These are phyloP conservation scores for Rhyzopertha dominica DNA, from an alignment of 1,140 invertebrate genomes.

Conservation along the genomic window DNA sequence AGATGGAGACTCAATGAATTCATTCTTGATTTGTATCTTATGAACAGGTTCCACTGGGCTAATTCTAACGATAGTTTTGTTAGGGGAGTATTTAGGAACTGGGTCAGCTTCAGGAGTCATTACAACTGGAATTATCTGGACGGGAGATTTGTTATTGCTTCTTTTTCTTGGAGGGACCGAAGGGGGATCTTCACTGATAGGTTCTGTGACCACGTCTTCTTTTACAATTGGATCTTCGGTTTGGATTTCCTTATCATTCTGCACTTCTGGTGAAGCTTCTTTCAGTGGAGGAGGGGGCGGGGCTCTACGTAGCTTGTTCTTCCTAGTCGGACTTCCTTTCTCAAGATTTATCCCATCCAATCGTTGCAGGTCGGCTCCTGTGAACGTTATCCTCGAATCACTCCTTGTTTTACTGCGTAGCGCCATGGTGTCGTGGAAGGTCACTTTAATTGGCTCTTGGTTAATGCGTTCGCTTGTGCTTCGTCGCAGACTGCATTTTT, in stretches of 20 bases:
- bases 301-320: constrained; percentile 43
- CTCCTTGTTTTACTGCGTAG: constrained; percentile 58
- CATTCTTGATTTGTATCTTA: constrained; percentile 54
- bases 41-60: constrained; percentile 48
- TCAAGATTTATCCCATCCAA: constrained; percentile 47
- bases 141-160: constrained; percentile 35
- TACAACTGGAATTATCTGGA: constrained; percentile 18
- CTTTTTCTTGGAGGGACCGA: constrained; percentile 38
- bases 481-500: constrained; percentile 43
- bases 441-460: constrained; percentile 41
- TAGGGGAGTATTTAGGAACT: constrained; percentile 18
- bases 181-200: constrained; percentile 21
- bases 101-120: constrained; percentile 12
- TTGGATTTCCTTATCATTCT: neutral
- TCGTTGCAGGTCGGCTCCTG: constrained; percentile 44
- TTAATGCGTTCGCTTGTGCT: constrained; percentile 50
- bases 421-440: constrained; percentile 72
- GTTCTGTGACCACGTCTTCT: neutral
- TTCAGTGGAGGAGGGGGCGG: constrained; percentile 26
- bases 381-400: constrained; percentile 48
- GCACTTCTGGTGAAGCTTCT: constrained; percentile 5
- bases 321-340: constrained; percentile 32
- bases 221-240: neutral
- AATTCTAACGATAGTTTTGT: constrained; percentile 42
- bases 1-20: constrained; percentile 30